Conservation (phyloP, 2,797 vertebrate genomes). For the Amazonetta brasiliensis region DNA sequence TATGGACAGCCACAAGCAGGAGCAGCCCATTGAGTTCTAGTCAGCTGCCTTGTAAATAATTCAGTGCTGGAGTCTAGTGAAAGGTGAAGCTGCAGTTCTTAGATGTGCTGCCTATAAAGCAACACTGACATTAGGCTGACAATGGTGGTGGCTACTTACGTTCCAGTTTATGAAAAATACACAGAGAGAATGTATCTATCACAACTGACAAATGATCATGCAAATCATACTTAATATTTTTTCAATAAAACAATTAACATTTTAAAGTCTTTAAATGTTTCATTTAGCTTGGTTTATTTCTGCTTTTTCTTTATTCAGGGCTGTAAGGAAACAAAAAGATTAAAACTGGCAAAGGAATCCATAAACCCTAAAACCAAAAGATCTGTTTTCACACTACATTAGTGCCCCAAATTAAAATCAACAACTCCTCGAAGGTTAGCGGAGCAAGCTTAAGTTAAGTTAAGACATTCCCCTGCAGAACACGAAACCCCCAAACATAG, state of each 20-base stretch:
- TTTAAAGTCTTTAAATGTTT: background rate
- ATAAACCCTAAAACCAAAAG: background rate
- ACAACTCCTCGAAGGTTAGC: background rate
- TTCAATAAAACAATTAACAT: background rate
- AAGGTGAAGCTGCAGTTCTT: slow-evolving; percentile 44
- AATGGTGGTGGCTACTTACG: background rate
- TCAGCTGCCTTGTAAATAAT: slow-evolving; percentile 43
- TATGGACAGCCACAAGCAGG: background rate
- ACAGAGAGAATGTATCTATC: background rate
- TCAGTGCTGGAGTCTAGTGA: slow-evolving; percentile 26
- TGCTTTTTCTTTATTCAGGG: background rate
- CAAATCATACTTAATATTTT: background rate
- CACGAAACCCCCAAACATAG: background rate
- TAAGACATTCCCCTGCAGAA: background rate
- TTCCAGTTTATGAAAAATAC: slow-evolving; percentile 11
- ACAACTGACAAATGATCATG: background rate
- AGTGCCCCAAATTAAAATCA: background rate
- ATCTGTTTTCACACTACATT: background rate
- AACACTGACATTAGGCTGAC: background rate
- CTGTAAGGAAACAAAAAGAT: background rate
- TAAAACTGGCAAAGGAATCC: background rate
- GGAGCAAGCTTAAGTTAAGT: background rate
- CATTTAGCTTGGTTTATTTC: background rate
- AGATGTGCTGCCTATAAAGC: background rate
- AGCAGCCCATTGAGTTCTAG: slow-evolving; percentile 27